A percentile compares a stretch with the other conserved stretches of the same genome.
Conservation (phyloP, 1,140 invertebrate species). For the Euwallacea similis region DNA sequence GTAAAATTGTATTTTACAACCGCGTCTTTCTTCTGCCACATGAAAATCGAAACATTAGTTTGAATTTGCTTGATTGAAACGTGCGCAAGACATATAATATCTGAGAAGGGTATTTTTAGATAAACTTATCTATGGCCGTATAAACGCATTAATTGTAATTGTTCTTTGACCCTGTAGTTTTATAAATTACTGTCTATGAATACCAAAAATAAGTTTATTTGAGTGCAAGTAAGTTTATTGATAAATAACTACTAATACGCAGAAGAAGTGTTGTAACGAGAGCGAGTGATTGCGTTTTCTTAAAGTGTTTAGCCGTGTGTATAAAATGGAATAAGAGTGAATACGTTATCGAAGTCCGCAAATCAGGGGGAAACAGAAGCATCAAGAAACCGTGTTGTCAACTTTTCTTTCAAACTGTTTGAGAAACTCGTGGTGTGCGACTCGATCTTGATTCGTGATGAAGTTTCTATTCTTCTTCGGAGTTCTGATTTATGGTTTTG, state of each 20-base stretch:
- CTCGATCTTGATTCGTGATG: conserved; percentile 26
- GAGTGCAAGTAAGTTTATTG: neutral
- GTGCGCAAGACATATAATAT: too few relatives aligned
- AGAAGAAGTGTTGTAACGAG: neutral
- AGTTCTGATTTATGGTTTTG: conserved; percentile 25
- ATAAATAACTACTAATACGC: neutral
- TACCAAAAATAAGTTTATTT: neutral
- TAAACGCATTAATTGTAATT: neutral
- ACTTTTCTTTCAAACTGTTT: conserved; percentile 33
- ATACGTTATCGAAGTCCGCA: conserved; percentile 33
- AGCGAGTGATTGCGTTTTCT: conserved; percentile 21
- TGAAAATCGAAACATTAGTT: too few relatives aligned
- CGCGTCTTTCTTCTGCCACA: too few relatives aligned
- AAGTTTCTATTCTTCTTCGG: conserved; percentile 29
- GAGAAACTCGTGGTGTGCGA: conserved; percentile 17
- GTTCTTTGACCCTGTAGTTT: neutral
- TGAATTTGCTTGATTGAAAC: too few relatives aligned
- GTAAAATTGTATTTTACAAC: too few relatives aligned
- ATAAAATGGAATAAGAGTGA: conserved; percentile 31
- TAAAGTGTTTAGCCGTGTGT: conserved; percentile 23
- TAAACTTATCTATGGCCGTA: too few relatives aligned
- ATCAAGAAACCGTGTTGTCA: conserved; percentile 33
- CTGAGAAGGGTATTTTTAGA: too few relatives aligned
- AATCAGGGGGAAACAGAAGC: conserved; percentile 39
- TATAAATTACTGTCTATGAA: neutral